Evolutionary conservation across 2,797 vertebrate species (phyloP).

Genomic region (Synanceia verrucosa): DNA sequence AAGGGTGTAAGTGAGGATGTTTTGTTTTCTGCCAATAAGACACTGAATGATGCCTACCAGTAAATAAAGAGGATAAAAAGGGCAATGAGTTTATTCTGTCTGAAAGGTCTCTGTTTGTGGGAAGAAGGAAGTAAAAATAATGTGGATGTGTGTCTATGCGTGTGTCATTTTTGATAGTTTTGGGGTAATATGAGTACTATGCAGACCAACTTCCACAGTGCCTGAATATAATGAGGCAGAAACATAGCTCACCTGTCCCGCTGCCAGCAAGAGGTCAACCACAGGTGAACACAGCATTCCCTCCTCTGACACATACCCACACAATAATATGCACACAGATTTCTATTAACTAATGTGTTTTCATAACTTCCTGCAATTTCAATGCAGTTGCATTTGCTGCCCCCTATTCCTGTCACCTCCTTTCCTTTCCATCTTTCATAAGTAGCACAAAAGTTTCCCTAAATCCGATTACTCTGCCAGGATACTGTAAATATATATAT

Average conservation of each 20-base stretch:
- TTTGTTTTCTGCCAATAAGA: neutral
- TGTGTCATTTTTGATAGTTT: slow-evolving; percentile 31
- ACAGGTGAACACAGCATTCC: slow-evolving; percentile 42
- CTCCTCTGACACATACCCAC: slow-evolving; percentile 9
- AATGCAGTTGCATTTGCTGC: neutral
- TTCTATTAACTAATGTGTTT: slow-evolving; percentile 1
- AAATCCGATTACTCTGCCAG: slow-evolving; percentile 27
- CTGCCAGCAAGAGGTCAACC: slow-evolving; percentile 64
- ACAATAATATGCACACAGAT: neutral
- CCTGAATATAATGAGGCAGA: slow-evolving; percentile 67
- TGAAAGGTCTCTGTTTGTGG: neutral
- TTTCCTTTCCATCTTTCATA: slow-evolving; percentile 7
- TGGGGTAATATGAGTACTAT: slow-evolving; percentile 6
- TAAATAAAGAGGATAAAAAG: neutral
- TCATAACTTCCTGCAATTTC: neutral
- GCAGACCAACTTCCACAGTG: slow-evolving; percentile 30
- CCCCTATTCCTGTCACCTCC: neutral
- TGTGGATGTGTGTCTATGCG: slow-evolving; percentile 14
- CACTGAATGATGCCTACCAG: slow-evolving; percentile 1
- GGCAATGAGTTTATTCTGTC: slow-evolving; percentile 14
- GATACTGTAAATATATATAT: neutral
- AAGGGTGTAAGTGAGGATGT: neutral
- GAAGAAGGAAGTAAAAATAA: neutral
- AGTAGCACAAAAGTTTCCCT: slow-evolving; percentile 28
- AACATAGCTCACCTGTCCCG: slow-evolving; percentile 50